Conservation (phyloP, 2,888 invertebrate species). For the Limnephilus marmoratus region DNA sequence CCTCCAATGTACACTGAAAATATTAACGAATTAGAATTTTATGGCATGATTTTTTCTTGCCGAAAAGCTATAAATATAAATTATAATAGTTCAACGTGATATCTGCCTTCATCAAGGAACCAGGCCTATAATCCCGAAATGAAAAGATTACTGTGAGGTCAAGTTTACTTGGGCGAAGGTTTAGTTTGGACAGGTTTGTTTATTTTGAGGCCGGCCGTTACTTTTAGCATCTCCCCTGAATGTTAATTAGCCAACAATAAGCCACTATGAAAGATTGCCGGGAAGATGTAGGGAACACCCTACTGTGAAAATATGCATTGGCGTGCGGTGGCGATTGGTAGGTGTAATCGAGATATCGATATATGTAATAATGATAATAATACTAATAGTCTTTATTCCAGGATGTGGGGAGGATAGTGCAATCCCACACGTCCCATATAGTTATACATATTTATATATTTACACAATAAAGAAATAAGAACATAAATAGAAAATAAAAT, state of each 20-base stretch:
- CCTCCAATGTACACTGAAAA: too few species aligned
- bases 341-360: too few species aligned
- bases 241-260: background rate
- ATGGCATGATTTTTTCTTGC: background rate
- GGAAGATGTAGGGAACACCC: background rate
- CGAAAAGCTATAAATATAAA: background rate
- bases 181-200: slow-evolving; percentile 2
- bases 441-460: too few species aligned
- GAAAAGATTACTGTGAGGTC: background rate
- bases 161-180: background rate
- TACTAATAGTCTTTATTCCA: too few species aligned
- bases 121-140: background rate
- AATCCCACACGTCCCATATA: too few species aligned
- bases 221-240: background rate
- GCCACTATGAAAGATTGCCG: background rate
- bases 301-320: background rate
- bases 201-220: background rate
- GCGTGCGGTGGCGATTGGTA: background rate
- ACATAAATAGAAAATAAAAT: too few species aligned
- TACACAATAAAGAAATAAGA: too few species aligned
- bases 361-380: too few species aligned
- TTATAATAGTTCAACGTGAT: background rate
- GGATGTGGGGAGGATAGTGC: too few species aligned
- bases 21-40: too few species aligned
- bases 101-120: background rate